A percentile compares a stretch with the other conserved stretches of the same genome.
These are phyloP conservation scores for Ciona savignyi DNA, from an alignment of 23 tunicate genomes.

Conservation along the genomic window DNA sequence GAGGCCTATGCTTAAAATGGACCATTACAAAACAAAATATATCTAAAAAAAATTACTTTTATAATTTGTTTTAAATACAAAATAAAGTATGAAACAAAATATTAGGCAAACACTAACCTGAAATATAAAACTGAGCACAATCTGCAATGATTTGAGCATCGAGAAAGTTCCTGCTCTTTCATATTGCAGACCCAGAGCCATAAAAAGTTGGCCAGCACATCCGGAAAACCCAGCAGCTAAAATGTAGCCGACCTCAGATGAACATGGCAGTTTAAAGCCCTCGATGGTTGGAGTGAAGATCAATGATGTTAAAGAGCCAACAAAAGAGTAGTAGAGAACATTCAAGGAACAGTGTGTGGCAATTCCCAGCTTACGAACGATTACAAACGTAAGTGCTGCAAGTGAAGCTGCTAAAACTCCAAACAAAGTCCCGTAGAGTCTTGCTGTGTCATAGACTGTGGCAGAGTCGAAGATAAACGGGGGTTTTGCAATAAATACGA, in stretches of 20 bases:
- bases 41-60: too few relatives aligned
- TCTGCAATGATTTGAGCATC: neutral
- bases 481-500: slow-evolving; percentile 49
- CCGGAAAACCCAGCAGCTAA: neutral
- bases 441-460: neutral
- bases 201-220: neutral
- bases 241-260: neutral
- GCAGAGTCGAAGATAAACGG: slow-evolving; percentile 31
- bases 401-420: slow-evolving; percentile 14
- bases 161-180: neutral
- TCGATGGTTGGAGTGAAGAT: neutral
- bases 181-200: neutral
- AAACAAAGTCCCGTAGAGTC: slow-evolving; percentile 19
- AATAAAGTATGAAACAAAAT: too few relatives aligned
- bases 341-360: slow-evolving; percentile 25
- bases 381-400: slow-evolving; percentile 4
- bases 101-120: neutral
- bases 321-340: slow-evolving; percentile 34
- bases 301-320: slow-evolving; percentile 7
- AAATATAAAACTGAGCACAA: neutral
- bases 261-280: neutral
- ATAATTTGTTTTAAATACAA: too few relatives aligned
- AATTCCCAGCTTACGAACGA: slow-evolving; percentile 28
- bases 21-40: too few relatives aligned
- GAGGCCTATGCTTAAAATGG: too few relatives aligned